These are phyloP conservation scores for Augochlora pura DNA, from an alignment of 1,140 invertebrate genomes.

Conservation along the genomic window DNA sequence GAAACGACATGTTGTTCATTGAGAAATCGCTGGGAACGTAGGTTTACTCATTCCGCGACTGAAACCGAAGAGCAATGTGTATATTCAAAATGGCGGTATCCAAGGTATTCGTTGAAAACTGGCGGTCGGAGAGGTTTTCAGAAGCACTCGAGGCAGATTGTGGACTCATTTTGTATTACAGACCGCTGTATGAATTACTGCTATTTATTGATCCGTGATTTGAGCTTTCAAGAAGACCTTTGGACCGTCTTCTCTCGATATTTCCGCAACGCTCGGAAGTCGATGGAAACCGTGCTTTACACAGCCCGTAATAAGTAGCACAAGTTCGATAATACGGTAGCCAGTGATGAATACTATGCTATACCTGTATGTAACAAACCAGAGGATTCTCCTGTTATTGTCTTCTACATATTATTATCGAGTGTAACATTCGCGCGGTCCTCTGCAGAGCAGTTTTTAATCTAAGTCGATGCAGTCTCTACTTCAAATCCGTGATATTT, in stretches of 20 bases:
- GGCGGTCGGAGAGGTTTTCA: neutral
- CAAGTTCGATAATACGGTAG: constrained; percentile 2
- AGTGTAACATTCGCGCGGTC: neutral
- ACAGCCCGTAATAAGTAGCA: neutral
- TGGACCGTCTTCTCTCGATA: neutral
- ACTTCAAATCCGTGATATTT: too few species aligned
- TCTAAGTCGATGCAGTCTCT: too few species aligned
- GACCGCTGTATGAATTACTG: constrained; percentile 23
- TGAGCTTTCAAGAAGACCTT: constrained; percentile 38
- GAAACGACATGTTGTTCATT: too few species aligned
- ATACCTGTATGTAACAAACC: neutral
- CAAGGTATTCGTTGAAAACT: too few species aligned
- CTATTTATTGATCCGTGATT: constrained; percentile 54
- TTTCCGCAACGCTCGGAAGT: neutral
- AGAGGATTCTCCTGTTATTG: neutral
- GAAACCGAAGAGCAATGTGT: too few species aligned
- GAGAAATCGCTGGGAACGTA: too few species aligned
- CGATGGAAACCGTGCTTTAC: neutral
- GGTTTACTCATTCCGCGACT: too few species aligned
- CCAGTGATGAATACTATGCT: neutral
- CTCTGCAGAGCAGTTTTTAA: neutral
- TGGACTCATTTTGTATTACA: constrained; percentile 7
- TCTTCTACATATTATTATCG: neutral
- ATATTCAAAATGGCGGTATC: too few species aligned
- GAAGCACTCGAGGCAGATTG: neutral